Evolutionary conservation across 2,113 vertebrate genomes (phyloP), one percentile per base, ranked within the genome.

Genomic region (Haemorhous mexicanus): DNA sequence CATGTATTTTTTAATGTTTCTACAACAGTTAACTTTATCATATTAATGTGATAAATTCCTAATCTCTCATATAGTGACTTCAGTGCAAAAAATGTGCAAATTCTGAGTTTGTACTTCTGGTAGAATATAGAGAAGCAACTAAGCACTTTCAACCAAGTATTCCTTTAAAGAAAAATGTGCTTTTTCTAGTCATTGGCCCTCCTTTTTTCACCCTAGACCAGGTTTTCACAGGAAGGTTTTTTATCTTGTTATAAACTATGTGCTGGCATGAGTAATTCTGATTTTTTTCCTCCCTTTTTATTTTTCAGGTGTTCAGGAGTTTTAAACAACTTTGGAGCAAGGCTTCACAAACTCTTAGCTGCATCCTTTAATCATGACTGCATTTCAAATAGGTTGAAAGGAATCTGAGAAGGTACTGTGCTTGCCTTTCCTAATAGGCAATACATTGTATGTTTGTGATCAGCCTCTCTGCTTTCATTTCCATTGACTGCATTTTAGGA

Each of bases 301-400:
- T 98, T 97, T 97, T 96, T 81, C 97, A 98, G 98, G 97, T 96
- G 27, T 89, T 95, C 44, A 75, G 87, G 93, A 97, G 55, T 91
- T 96, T 96, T 95, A 92, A 96, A 55, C 79, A 93, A 63, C 90
- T 93, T 84, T 33, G 8, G 70, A 87, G 87, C 78, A 80, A 96
- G 88, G 33, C 93, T 96, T 92, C 86, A 50, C 62, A 90, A 96
- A 91, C 96, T 95, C 63, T 82, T 96, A 94, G 91, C 93, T 95
- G 70, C 92, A 82, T 82, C 96, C 79, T 92, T 95, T 97, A 97
- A 98, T 96, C 98, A 98, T 98, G 98, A 98, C 94, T 92, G 43
- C 96, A 95, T 98, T 97, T 97, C 97, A 96, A 89, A 98, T 90
- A 97, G 98, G 98, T 94, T 98, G 96, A 98, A 97, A 93, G 91